Percentiles rank a stretch among this genome's conserved stretches.
These are phyloP conservation scores for Galerucella nymphaeae DNA, from an alignment of 2,888 invertebrate genomes.

Conservation along the genomic window DNA sequence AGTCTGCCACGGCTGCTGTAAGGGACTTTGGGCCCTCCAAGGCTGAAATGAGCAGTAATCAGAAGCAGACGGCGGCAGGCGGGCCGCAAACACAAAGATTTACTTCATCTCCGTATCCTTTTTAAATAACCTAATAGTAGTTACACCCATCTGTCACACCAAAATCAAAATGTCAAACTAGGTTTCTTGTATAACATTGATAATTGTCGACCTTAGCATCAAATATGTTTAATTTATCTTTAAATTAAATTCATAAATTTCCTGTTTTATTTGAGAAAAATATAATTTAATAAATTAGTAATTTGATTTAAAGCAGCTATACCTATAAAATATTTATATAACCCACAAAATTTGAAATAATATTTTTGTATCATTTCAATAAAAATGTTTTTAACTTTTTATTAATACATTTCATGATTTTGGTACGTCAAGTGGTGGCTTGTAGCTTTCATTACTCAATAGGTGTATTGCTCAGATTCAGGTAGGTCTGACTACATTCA, in stretches of 20 bases:
- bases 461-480: slow-evolving; percentile 29
- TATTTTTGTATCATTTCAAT: not conserved
- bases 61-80: slow-evolving; percentile 74
- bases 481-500: slow-evolving; percentile 55
- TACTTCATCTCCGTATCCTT: slow-evolving; percentile 72
- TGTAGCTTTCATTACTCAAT: slow-evolving; percentile 59
- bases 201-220: not conserved
- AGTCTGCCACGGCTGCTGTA: slow-evolving; percentile 72
- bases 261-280: not conserved
- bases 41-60: slow-evolving; percentile 75
- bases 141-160: slow-evolving; percentile 62
- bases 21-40: slow-evolving; percentile 69
- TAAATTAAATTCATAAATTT: slow-evolving; percentile 13
- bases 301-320: not conserved
- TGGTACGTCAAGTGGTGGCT: slow-evolving; percentile 52
- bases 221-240: not conserved
- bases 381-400: not conserved
- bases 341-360: not conserved
- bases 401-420: slow-evolving; percentile 49
- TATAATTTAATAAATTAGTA: not conserved
- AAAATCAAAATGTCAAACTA: slow-evolving; percentile 52
- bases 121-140: slow-evolving; percentile 57
- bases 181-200: slow-evolving; percentile 38
- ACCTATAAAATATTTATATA: not conserved
- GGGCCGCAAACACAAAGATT: slow-evolving; percentile 69